phyloP scores from a whole-genome alignment of 2,113 vertebrate genomes.

The Procavia capensis region DNA sequence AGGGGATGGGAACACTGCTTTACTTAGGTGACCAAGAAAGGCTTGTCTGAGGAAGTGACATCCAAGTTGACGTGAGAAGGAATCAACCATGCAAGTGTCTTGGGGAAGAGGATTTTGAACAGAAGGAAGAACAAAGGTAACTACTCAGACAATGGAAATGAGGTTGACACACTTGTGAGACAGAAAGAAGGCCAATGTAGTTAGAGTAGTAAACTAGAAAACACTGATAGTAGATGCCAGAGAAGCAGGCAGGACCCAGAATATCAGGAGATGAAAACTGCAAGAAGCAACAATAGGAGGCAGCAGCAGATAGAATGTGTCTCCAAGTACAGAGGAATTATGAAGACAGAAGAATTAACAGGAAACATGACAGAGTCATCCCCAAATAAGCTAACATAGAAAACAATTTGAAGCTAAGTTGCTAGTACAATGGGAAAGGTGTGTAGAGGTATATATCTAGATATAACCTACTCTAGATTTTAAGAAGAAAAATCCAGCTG shows the following conservation, averaged over 20 bases:
- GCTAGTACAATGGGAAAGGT: slow-evolving; percentile 15
- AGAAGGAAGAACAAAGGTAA: neutral
- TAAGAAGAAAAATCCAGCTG: slow-evolving; percentile 30
- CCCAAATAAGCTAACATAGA: slow-evolving; percentile 6
- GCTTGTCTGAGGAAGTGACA: neutral
- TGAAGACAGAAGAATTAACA: neutral
- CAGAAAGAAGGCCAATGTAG: neutral
- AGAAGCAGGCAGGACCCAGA: neutral
- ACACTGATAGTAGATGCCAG: neutral
- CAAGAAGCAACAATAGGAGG: neutral
- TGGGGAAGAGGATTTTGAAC: neutral
- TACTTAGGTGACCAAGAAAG: neutral
- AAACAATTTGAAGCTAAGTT: slow-evolving; percentile 42
- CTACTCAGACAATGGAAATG: neutral
- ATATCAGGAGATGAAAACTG: neutral
- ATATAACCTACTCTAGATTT: slow-evolving; percentile 9
- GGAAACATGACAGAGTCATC: slow-evolving; percentile 22
- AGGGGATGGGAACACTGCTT: neutral
- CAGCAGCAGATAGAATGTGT: neutral
- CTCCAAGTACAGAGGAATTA: neutral
- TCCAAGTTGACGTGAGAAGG: neutral
- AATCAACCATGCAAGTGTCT: neutral
- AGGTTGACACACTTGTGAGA: neutral
- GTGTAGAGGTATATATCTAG: neutral
- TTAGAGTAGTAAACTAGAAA: neutral